Conservation (phyloP, 2,113 vertebrate genomes). For the Amphiprion ocellaris region DNA sequence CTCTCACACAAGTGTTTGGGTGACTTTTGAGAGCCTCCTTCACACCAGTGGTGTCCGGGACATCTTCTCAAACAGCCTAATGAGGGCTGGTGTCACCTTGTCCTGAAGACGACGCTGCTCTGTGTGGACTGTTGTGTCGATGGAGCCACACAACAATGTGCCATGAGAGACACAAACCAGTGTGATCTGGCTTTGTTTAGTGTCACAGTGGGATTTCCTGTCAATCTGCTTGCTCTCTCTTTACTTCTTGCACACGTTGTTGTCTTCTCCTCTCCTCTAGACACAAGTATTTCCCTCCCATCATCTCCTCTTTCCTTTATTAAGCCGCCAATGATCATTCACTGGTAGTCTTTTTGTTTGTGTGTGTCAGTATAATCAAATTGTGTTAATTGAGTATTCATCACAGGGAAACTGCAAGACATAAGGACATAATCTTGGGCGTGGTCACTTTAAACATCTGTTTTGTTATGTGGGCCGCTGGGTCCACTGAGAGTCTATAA, state of each 20-base stretch:
- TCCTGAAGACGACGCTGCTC: constrained; percentile 32
- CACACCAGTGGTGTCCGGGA: constrained; percentile 29
- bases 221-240: constrained; percentile 52
- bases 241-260: constrained; percentile 25
- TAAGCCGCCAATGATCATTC: constrained; percentile 38
- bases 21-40: constrained; percentile 21
- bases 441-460: constrained; percentile 18
- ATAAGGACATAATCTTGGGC: constrained; percentile 2
- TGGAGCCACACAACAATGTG: constrained; percentile 22
- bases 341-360: constrained; percentile 15
- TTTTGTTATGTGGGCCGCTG: constrained; percentile 16
- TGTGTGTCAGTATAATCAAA: constrained; percentile 17
- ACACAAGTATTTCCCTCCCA: constrained; percentile 54
- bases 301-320: constrained; percentile 32
- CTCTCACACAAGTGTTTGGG: not conserved
- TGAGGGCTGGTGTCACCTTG: constrained; percentile 61
- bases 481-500: constrained; percentile 37
- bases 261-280: constrained; percentile 43
- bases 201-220: constrained; percentile 65
- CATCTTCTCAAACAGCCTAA: constrained; percentile 48
- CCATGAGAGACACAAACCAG: constrained; percentile 49
- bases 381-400: constrained; percentile 23
- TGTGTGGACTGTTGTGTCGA: constrained; percentile 37
- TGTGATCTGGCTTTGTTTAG: constrained; percentile 62
- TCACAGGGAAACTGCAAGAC: not conserved